A percentile compares a stretch with the other conserved stretches of the same genome.
These are phyloP conservation scores for Lutraria rhynchaena DNA, from an alignment of 1,140 invertebrate species.

Conservation along the genomic window DNA sequence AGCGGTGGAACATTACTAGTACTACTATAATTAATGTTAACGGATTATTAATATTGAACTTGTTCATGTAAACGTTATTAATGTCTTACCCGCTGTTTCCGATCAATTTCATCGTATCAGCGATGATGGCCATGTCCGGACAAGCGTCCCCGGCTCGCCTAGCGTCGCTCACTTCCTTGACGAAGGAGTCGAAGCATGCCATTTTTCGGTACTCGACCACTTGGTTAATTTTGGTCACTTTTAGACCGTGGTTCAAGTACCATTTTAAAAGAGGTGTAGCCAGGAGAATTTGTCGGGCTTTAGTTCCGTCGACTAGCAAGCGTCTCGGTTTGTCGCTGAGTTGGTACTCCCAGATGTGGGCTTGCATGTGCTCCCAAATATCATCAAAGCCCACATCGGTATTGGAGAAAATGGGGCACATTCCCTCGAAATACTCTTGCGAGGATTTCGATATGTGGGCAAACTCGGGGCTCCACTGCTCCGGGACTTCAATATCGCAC, in stretches of 20 bases:
- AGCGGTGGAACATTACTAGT: too few species aligned
- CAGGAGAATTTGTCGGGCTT: slow-evolving; percentile 61
- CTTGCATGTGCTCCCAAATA: slow-evolving; percentile 61
- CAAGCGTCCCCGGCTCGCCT: slow-evolving; percentile 12
- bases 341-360: slow-evolving; percentile 29
- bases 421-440: slow-evolving; percentile 54
- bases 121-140: slow-evolving; percentile 4
- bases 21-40: too few species aligned
- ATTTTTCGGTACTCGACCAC: slow-evolving; percentile 17
- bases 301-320: slow-evolving; percentile 54
- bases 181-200: slow-evolving; percentile 28
- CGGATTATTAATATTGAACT: too few species aligned
- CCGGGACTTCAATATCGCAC: slow-evolving; percentile 55
- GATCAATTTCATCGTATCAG: slow-evolving; percentile 31
- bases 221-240: slow-evolving; percentile 42
- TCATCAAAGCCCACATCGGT: slow-evolving; percentile 44
- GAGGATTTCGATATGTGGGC: slow-evolving; percentile 16
- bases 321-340: slow-evolving; percentile 48
- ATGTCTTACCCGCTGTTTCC: slow-evolving; percentile 32
- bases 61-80: too few species aligned
- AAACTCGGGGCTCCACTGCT: slow-evolving; percentile 17
- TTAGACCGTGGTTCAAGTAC: slow-evolving; percentile 59
- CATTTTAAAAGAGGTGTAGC: slow-evolving; percentile 65
- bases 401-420: slow-evolving; percentile 64
- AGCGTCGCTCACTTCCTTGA: slow-evolving; percentile 27